Evolutionary conservation across 2,113 vertebrate genomes (phyloP).

Genomic region (Psettodes erumei): DNA sequence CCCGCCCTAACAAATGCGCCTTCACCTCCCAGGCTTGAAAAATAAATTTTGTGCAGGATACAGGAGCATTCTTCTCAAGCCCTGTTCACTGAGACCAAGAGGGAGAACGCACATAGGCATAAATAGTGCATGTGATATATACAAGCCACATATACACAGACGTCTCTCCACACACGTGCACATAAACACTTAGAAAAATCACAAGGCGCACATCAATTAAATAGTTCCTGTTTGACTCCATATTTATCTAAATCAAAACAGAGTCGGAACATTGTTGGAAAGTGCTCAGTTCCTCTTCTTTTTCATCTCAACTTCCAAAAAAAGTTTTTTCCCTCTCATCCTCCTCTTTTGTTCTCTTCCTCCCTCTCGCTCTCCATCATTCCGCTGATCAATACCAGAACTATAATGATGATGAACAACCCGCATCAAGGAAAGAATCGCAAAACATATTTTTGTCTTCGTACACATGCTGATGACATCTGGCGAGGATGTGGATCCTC

Average conservation of each 20-base stretch:
- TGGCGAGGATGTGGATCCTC: slow-evolving; percentile 64
- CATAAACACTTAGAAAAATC: slow-evolving; percentile 20
- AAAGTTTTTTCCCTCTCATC: neutral
- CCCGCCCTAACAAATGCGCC: slow-evolving; percentile 84
- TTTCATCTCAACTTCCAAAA: slow-evolving; percentile 46
- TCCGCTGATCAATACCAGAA: slow-evolving; percentile 63
- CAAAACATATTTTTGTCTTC: slow-evolving; percentile 52
- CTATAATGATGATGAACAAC: slow-evolving; percentile 58
- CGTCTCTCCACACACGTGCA: slow-evolving; percentile 16
- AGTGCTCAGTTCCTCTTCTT: slow-evolving; percentile 40
- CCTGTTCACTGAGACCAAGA: slow-evolving; percentile 37
- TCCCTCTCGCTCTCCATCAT: slow-evolving; percentile 7
- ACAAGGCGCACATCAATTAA: slow-evolving; percentile 25
- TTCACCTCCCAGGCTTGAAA: slow-evolving; percentile 78
- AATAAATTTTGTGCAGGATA: slow-evolving; percentile 84
- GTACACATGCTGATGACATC: slow-evolving; percentile 53
- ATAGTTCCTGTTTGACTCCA: slow-evolving; percentile 56
- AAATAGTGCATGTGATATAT: slow-evolving; percentile 17
- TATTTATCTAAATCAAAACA: slow-evolving; percentile 50
- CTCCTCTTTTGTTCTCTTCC: slow-evolving; percentile 21
- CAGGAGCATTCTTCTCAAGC: slow-evolving; percentile 76
- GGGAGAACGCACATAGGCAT: slow-evolving; percentile 8
- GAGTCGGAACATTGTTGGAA: slow-evolving; percentile 44
- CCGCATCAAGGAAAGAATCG: slow-evolving; percentile 29
- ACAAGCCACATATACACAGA: slow-evolving; percentile 17